Percentiles rank a stretch among this genome's conserved stretches.
These are phyloP conservation scores for Chelonia mydas DNA, from an alignment of 2,797 vertebrate genomes.

Conservation along the genomic window DNA sequence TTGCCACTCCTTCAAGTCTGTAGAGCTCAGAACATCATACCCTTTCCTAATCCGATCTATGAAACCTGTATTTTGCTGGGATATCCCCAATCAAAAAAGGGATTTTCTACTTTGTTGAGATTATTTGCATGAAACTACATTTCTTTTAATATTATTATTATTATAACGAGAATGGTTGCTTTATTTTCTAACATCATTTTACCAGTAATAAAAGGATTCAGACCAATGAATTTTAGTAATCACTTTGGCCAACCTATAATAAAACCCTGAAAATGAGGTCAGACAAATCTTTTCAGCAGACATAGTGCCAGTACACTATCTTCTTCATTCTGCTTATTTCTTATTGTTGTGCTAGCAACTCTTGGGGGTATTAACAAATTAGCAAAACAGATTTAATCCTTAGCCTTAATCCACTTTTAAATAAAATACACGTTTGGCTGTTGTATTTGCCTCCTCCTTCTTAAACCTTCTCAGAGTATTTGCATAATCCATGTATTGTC, in stretches of 20 bases:
- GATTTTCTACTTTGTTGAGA: conserved; percentile 51
- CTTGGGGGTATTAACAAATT: conserved; percentile 68
- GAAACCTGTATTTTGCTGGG: conserved; percentile 6
- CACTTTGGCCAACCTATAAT: conserved; percentile 19
- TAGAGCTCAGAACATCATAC: background rate
- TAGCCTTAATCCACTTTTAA: conserved; percentile 67
- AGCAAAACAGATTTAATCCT: conserved; percentile 68
- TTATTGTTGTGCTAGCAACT: background rate
- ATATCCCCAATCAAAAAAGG: conserved; percentile 56
- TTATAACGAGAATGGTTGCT: background rate
- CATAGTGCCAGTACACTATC: background rate
- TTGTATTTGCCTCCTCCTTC: conserved; percentile 53
- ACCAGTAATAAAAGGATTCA: conserved; percentile 58
- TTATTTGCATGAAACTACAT: conserved; percentile 33
- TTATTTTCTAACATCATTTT: conserved; percentile 4
- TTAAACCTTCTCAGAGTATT: conserved; percentile 76
- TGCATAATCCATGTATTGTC: conserved; percentile 82
- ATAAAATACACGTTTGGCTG: conserved; percentile 55
- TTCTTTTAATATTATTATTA: background rate
- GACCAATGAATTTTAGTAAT: conserved; percentile 8
- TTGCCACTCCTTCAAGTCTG: background rate
- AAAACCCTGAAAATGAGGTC: conserved; percentile 27
- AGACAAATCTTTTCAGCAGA: background rate
- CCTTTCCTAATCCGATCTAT: conserved; percentile 21
- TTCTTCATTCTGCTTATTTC: conserved; percentile 19